Evolutionary conservation across 2,888 invertebrate genomes (phyloP).

Genomic region (Melinopterus prodromus): DNA sequence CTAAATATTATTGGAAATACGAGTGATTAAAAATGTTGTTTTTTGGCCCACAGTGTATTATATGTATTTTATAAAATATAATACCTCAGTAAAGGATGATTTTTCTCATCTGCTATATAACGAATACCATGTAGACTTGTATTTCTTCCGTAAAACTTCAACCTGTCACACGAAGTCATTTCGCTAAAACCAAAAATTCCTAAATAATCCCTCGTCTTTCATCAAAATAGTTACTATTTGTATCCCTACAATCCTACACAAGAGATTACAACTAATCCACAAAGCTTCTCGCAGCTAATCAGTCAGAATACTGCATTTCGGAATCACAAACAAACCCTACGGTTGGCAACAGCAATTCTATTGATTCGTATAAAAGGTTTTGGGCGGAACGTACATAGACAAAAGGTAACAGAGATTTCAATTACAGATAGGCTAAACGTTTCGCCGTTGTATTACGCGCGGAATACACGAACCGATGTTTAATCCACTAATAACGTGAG

Average conservation of each 20-base stretch:
- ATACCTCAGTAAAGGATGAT: constrained; percentile 49
- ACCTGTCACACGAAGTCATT: constrained; percentile 30
- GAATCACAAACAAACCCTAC: not conserved
- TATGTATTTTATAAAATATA: not conserved
- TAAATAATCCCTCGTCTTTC: not conserved
- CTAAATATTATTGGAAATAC: no score
- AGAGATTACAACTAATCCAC: not conserved
- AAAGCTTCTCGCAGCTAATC: not conserved
- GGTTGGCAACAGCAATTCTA: not conserved
- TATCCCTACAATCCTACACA: no score
- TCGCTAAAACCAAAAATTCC: not conserved
- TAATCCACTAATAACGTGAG: no score
- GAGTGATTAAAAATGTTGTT: no score
- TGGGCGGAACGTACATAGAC: not conserved
- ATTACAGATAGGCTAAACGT: constrained; percentile 9
- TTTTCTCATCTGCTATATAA: constrained; percentile 51
- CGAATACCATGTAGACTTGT: constrained; percentile 55
- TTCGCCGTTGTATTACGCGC: not conserved
- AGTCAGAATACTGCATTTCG: not conserved
- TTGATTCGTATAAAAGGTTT: not conserved
- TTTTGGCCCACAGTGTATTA: not conserved
- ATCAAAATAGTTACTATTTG: no score
- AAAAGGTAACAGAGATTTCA: not conserved
- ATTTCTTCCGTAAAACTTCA: constrained; percentile 51
- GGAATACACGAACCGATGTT: no score